A percentile compares a stretch with the other conserved stretches of the same genome.
Conservation (phyloP, 2,888 invertebrate species). For the Philhelius pedissequus region DNA sequence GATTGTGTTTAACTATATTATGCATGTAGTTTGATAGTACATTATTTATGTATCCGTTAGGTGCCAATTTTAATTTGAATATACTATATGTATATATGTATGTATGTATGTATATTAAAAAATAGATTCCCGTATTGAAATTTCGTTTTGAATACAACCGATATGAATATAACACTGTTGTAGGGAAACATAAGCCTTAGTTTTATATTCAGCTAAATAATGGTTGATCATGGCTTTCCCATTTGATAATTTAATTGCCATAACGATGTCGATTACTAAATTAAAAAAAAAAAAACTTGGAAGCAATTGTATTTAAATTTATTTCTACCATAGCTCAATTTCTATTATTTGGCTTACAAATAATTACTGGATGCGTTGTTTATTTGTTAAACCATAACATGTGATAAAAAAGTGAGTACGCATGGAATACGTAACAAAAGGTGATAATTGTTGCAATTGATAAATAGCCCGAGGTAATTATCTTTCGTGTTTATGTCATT, state of each 20-base stretch:
- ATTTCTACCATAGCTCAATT: background rate
- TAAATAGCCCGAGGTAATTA: too few relatives aligned
- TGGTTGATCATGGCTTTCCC: slow-evolving; percentile 3
- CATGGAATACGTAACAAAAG: slow-evolving; percentile 5
- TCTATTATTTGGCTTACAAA: background rate
- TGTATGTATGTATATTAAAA: too few relatives aligned
- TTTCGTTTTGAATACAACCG: slow-evolving; percentile 1
- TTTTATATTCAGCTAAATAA: slow-evolving; percentile 18
- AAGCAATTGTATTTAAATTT: slow-evolving; percentile 22
- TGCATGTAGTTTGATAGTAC: background rate
- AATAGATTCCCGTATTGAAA: background rate
- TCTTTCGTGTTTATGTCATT: too few relatives aligned
- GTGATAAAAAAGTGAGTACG: background rate
- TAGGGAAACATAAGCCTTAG: background rate
- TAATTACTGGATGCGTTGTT: background rate
- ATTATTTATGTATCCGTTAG: background rate
- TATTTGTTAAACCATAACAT: background rate
- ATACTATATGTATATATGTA: too few relatives aligned
- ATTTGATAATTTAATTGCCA: slow-evolving; percentile 1
- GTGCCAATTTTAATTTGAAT: background rate
- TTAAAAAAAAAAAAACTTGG: slow-evolving; percentile 2
- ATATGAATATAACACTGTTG: slow-evolving; percentile 13
- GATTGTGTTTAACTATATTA: background rate
- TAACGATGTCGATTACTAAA: too few relatives aligned
- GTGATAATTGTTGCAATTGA: slow-evolving; percentile 45